Base-by-base conservation (phyloP, 2,797 vertebrate genomes). In the Alauda arvensis region DNA sequence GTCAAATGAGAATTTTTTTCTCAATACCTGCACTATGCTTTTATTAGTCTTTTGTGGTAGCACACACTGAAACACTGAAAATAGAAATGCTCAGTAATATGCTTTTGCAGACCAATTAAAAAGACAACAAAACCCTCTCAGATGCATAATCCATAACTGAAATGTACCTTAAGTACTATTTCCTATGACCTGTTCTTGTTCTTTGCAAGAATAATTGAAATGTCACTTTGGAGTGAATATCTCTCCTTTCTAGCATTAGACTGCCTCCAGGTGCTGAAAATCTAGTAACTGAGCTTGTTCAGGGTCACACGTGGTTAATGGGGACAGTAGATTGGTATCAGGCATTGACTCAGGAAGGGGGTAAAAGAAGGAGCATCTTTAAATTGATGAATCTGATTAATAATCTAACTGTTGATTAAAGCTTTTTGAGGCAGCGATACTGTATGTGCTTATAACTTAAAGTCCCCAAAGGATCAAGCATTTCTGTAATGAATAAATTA, bases 161-260 rank as follows among this genome's bases (percentile, higher is more conserved):
- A 81, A 87, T 61, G 63, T 81, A 45, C 33, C 67, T 75, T 77
- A 76, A 62, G 63, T 66, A 74, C 31, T 45, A 61, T n/a, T 67
- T 77, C 49, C 51, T 77, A 14, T 46, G 75, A 45, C 48, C 81
- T 83, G 31, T 45, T 79, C 63, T 63, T 78, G 52, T 68, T 88
- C 61, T 88, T 83, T 78, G 53, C n/a, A 79, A 90, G 70, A 83
- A 21, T 87, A 78, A 77, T 60, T 70, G 65, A 87, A 90, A 74
- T 74, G 49, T 68, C 23, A 31, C 59, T 92, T 57, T 55, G 76
- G 74, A 85, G 70, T 51, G 43, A 84, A 45, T 75, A 63, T 74
- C 17, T 53, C 77, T 88, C 60, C 61, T 56, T 29, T 29, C 71
- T 85, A 84, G 60, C 59, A 66, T 75, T 77, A 28, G 67, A 85